Evolutionary conservation across 2,797 vertebrate species (phyloP).

Genomic region (Sebastes steindachneri): DNA sequence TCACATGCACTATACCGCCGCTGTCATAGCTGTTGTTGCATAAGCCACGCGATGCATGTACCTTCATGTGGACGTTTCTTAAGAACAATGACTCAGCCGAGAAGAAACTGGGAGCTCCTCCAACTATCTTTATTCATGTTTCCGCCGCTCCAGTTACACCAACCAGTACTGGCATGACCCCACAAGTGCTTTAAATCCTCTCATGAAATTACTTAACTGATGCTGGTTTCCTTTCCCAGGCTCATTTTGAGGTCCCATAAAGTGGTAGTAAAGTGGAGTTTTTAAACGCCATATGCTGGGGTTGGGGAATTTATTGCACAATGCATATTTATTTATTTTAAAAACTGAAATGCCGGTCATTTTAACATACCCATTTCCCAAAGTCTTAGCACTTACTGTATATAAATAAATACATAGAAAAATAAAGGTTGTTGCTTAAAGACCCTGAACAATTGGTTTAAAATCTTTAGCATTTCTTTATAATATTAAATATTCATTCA

Average conservation of each 20-base stretch:
- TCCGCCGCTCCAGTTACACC: slow-evolving; percentile 30
- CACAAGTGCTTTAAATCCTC: slow-evolving; percentile 37
- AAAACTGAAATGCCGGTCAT: background rate
- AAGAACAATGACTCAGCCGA: slow-evolving; percentile 60
- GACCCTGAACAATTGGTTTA: background rate
- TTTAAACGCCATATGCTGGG: background rate
- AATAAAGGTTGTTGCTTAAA: background rate
- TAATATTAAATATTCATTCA: background rate
- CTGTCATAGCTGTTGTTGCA: slow-evolving; percentile 14
- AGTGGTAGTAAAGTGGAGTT: slow-evolving; percentile 7
- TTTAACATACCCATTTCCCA: background rate
- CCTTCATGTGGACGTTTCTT: slow-evolving; percentile 68
- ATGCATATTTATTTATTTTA: background rate
- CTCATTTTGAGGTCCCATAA: slow-evolving; percentile 20
- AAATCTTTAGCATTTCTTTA: background rate
- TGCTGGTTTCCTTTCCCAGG: slow-evolving; percentile 49
- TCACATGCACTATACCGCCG: background rate
- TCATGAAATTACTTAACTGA: slow-evolving; percentile 46
- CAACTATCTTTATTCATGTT: slow-evolving; percentile 64
- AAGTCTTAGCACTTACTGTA: background rate
- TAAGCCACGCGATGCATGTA: slow-evolving; percentile 50
- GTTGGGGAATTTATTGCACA: background rate
- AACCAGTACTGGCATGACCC: slow-evolving; percentile 63
- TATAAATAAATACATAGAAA: no score
- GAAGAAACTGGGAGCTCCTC: slow-evolving; percentile 60